These are phyloP conservation scores for Coregonus suidteri DNA, from an alignment of 2,797 vertebrate genomes.

Conservation along the genomic window DNA sequence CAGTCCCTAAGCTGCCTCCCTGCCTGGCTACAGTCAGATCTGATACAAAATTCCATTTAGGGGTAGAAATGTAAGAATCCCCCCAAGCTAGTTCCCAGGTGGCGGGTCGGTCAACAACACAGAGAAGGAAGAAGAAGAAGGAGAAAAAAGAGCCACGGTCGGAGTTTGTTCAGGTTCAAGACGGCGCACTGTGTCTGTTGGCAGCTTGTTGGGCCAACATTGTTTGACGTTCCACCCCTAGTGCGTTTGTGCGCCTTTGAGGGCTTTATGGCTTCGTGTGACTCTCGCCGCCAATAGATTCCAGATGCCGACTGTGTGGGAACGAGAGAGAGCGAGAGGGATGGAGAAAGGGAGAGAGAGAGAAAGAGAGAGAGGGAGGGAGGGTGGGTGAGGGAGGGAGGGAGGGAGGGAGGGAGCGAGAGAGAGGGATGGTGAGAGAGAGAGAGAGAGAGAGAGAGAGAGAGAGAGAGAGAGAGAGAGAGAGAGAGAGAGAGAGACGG, in stretches of 20 bases:
- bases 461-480: background rate
- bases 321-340: constrained; percentile 43
- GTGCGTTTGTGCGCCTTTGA: constrained; percentile 78
- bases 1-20: background rate
- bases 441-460: constrained; percentile 43
- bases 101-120: constrained; percentile 45
- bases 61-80: constrained; percentile 63
- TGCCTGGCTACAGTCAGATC: constrained; percentile 41
- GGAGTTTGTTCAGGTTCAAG: constrained; percentile 76
- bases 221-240: constrained; percentile 76
- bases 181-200: constrained; percentile 76
- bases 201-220: constrained; percentile 72
- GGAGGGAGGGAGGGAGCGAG: background rate
- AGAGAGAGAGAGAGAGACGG: background rate
- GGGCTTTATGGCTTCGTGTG: constrained; percentile 80
- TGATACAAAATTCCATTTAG: constrained; percentile 68
- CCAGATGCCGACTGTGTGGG: constrained; percentile 81
- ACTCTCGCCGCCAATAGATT: constrained; percentile 78
- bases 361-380: constrained; percentile 31
- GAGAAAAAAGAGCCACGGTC: constrained; percentile 45
- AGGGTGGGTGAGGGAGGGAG: background rate
- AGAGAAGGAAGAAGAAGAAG: background rate
- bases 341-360: background rate
- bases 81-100: constrained; percentile 67
- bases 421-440: background rate